Evolutionary conservation across 2,113 vertebrate species (phyloP).

Genomic region (Pipa parva): DNA sequence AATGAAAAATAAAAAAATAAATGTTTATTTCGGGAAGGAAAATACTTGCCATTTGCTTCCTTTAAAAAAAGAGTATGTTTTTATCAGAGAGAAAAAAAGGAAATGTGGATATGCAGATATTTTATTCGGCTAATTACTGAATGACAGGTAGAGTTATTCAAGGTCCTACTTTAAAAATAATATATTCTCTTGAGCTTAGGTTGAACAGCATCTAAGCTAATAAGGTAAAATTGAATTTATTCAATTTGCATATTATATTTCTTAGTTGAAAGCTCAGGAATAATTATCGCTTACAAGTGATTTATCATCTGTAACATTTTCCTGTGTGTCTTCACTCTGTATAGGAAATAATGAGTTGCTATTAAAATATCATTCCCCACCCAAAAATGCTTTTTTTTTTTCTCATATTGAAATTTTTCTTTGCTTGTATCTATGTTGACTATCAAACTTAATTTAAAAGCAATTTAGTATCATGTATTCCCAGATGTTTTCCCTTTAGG

Average conservation of each 20-base stretch:
- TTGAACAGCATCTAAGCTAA: neutral
- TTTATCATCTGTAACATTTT: neutral
- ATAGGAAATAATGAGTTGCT: too few species aligned
- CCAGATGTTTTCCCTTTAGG: too few species aligned
- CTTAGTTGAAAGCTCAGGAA: constrained; percentile 1
- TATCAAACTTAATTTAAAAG: too few species aligned
- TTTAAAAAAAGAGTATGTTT: too few species aligned
- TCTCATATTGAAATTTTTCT: too few species aligned
- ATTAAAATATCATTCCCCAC: too few species aligned
- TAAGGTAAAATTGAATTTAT: neutral
- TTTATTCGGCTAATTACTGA: neutral
- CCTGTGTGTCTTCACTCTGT: neutral
- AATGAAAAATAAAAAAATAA: too few species aligned
- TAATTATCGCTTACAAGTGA: neutral
- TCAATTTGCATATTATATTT: constrained; percentile 7
- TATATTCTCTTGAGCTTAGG: neutral
- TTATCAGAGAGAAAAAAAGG: too few species aligned
- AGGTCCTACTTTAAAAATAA: neutral
- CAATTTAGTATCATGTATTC: too few species aligned
- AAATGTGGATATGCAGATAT: too few species aligned
- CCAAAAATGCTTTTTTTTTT: too few species aligned
- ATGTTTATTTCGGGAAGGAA: neutral
- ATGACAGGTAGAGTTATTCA: neutral
- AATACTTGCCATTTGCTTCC: neutral
- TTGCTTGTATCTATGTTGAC: too few species aligned